Conservation (phyloP, 2,888 invertebrate genomes). For the Callinectes sapidus region DNA sequence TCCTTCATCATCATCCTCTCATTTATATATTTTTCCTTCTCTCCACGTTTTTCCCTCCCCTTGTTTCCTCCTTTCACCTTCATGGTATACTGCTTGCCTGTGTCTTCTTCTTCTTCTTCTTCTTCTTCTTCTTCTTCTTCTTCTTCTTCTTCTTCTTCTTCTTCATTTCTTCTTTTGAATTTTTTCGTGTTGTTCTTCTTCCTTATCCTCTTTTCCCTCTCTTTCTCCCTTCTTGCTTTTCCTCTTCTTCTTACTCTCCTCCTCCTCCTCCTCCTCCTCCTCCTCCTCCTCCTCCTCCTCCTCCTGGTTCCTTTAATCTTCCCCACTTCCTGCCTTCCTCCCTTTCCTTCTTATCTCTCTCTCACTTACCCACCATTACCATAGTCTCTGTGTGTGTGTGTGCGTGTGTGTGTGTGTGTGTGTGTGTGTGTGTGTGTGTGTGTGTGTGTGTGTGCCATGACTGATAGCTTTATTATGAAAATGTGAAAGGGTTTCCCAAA, state of each 20-base stretch:
- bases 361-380: constrained; percentile 36
- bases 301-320: not conserved
- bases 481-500: not conserved
- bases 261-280: constrained; percentile 12
- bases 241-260: not conserved
- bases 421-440: not conserved
- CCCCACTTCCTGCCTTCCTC: constrained; percentile 2
- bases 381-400: not conserved
- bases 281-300: not conserved
- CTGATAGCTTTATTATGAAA: not conserved
- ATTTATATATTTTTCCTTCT: not conserved
- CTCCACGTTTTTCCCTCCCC: not conserved
- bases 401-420: constrained; percentile 12
- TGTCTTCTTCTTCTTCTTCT: not conserved
- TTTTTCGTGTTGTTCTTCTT: not conserved
- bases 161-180: not conserved
- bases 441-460: not conserved
- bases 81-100: not conserved
- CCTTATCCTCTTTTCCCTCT: not conserved
- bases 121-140: not conserved
- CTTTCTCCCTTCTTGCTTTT: not conserved
- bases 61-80: not conserved
- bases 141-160: not conserved
- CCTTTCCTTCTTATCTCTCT: constrained; percentile 16
- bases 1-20: not conserved